phyloP scores from a whole-genome alignment of 2,797 vertebrate genomes.

The Falco biarmicus region DNA sequence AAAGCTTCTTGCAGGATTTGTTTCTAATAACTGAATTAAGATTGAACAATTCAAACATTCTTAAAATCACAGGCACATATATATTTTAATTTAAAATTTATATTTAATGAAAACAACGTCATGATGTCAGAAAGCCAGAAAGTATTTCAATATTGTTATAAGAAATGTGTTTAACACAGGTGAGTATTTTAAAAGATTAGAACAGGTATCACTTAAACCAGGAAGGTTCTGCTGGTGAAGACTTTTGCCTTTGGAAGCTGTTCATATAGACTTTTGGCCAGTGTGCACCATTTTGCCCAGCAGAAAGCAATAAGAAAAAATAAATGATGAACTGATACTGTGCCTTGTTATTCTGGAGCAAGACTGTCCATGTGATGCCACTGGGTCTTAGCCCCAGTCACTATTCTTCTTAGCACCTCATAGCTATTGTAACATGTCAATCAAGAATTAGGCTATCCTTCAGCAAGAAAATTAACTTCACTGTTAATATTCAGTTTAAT shows the following conservation, averaged over 20 bases:
- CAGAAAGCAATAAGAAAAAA: neutral
- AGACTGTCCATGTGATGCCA: neutral
- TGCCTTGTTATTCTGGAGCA: neutral
- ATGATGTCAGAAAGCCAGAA: neutral
- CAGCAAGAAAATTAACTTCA: neutral
- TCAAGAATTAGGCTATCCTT: neutral
- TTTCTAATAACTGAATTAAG: neutral
- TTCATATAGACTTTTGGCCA: neutral
- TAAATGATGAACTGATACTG: neutral
- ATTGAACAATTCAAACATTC: neutral
- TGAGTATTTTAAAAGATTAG: neutral
- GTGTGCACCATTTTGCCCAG: neutral
- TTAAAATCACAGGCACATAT: neutral
- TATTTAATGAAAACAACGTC: neutral
- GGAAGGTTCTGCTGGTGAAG: neutral
- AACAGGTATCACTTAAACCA: neutral
- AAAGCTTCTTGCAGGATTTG: neutral
- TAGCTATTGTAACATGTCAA: neutral
- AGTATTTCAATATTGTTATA: neutral
- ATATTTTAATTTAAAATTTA: neutral
- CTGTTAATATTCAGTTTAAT: neutral
- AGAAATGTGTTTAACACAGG: neutral
- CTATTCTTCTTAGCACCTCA: neutral
- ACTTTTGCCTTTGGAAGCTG: neutral
- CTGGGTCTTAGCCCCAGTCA: neutral